Evolutionary conservation across 1,140 invertebrate genomes (phyloP).

Genomic region (Idris sp.): DNA sequence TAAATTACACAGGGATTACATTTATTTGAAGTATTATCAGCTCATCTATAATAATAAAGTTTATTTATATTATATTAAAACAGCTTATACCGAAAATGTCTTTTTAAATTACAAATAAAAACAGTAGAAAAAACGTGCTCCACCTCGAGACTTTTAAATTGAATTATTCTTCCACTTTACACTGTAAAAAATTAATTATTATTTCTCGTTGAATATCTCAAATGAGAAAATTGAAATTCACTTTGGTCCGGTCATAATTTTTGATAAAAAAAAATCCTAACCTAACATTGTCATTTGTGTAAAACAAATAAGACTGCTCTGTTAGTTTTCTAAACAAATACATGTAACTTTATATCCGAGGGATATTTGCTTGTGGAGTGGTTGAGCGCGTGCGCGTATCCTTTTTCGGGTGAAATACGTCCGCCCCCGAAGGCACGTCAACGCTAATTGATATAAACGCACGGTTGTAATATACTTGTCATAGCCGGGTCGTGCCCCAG

Average conservation of each 20-base stretch:
- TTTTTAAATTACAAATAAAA: too few species aligned
- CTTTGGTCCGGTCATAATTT: not conserved
- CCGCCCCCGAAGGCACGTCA: constrained; percentile 73
- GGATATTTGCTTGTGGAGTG: constrained; percentile 28
- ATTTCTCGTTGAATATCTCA: not conserved
- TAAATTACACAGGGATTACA: constrained; percentile 20
- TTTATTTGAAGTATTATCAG: too few species aligned
- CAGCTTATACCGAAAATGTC: too few species aligned
- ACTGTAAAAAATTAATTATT: not conserved
- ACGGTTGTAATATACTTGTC: constrained; percentile 75
- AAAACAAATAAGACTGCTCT: constrained; percentile 28
- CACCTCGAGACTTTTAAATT: not conserved
- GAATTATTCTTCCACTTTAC: not conserved
- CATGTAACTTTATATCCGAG: constrained; percentile 38
- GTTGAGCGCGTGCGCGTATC: constrained; percentile 39
- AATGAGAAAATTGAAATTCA: not conserved
- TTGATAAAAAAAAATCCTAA: constrained; percentile 12
- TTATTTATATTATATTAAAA: too few species aligned
- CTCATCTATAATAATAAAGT: too few species aligned
- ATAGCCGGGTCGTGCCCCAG: constrained; percentile 68
- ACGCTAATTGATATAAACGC: constrained; percentile 76
- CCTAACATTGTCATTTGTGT: constrained; percentile 5
- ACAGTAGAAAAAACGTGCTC: too few species aligned
- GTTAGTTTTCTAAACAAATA: constrained; percentile 35
- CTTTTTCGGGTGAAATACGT: constrained; percentile 64